Base-by-base conservation (phyloP, 2,113 vertebrate genomes). In the Eolophus roseicapilla region DNA sequence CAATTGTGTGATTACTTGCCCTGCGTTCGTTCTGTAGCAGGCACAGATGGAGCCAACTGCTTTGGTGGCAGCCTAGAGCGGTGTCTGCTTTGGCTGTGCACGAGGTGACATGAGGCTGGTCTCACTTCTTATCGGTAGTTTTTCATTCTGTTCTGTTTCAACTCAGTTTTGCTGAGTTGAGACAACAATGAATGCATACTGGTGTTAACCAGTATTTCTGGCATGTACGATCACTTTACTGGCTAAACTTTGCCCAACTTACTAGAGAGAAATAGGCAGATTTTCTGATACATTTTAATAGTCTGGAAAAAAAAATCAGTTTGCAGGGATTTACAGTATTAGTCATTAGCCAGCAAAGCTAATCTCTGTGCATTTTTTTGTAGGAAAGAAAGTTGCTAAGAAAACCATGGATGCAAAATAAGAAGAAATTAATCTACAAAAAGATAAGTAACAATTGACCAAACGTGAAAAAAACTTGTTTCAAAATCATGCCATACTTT, bases 1-100 rank as follows among this genome's bases (percentile, higher is more conserved):
- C 23, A n/a, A 1, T 4, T 6, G 37, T 7, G 7, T 0, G 0
- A 25, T 29, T 14, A 13, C 28, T n/a, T 13, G 19, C 41, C 41
- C 31, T 6, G 1, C 0, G 5, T 63, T 29, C 0, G 5, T 63
- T 29, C 76, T 33, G 57, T 7, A 21, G 37, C 37, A 24, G 50
- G 73, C 39, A n/a, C 31, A 15, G 25, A 41, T 18, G 59, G 29
- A 25, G 35, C 14, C 19, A 59, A 63, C 13, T 33, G 46, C 8
- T 31, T 13, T 52, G 52, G 35, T 2, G 7, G 27, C 9, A 6
- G 29, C 47, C 0, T 5, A 24, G 47, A 4, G 47, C 3, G 0
- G 3, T 3, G 46, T 7, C 43, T 59, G 65, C 57, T 69, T 7
- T 1, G 2, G 44, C 62, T 46, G 15, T 3, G 13, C 10, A 2